Conservation (phyloP, 2,113 vertebrate species). For the Larimichthys crocea region DNA sequence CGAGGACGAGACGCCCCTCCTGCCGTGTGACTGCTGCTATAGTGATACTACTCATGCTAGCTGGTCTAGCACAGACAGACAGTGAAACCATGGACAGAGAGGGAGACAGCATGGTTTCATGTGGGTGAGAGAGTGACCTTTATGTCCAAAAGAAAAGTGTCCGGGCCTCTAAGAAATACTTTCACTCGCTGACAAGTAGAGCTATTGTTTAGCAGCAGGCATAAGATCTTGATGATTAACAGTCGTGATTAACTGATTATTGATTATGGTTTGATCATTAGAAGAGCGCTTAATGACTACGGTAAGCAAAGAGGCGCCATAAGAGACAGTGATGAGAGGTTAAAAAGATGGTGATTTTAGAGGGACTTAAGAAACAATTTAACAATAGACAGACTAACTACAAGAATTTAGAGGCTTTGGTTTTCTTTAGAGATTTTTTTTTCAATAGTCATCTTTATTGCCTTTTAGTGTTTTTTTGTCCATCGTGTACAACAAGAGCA, state of each 20-base stretch:
- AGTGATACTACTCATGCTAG: slow-evolving; percentile 81
- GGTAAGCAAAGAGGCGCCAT: slow-evolving; percentile 92
- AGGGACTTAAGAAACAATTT: slow-evolving; percentile 83
- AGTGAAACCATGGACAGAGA: slow-evolving; percentile 78
- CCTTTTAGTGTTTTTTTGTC: slow-evolving; percentile 81
- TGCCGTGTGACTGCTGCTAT: slow-evolving; percentile 65
- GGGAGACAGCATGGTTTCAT: slow-evolving; percentile 87
- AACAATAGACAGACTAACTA: slow-evolving; percentile 85
- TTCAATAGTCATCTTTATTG: slow-evolving; percentile 86
- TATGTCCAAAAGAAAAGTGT: slow-evolving; percentile 64
- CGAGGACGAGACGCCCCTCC: slow-evolving; percentile 44
- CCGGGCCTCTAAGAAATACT: slow-evolving; percentile 55
- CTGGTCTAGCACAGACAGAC: slow-evolving; percentile 77
- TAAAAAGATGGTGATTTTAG: slow-evolving; percentile 94
- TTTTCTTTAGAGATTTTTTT: slow-evolving; percentile 71
- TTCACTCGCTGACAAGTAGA: slow-evolving; percentile 90
- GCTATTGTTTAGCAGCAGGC: slow-evolving; percentile 82
- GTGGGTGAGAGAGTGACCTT: slow-evolving; percentile 78
- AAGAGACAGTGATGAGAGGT: slow-evolving; percentile 95
- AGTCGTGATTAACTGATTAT: slow-evolving; percentile 72
- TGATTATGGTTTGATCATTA: slow-evolving; percentile 89
- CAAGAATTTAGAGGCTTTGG: slow-evolving; percentile 91
- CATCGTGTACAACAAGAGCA: slow-evolving; percentile 78
- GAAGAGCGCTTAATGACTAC: slow-evolving; percentile 83
- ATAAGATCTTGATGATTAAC: slow-evolving; percentile 62